phyloP scores from a whole-genome alignment of 2,888 invertebrate genomes.

The Mechanitis mazaeus region DNA sequence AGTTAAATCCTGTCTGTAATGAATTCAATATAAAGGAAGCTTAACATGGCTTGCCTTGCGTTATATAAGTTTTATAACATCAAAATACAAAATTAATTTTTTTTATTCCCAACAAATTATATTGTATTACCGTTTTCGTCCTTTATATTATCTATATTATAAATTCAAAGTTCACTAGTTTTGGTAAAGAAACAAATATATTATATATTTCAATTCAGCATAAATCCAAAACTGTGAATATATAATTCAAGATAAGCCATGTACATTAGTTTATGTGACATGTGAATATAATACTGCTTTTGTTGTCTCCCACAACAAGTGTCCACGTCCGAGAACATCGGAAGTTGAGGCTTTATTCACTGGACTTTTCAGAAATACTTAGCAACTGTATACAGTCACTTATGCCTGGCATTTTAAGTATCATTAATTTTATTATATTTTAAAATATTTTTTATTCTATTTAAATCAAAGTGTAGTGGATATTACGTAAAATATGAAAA shows the following conservation, averaged over 20 bases:
- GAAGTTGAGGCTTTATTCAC: conserved; percentile 56
- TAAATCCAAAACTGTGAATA: background rate
- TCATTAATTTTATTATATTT: conserved; percentile 32
- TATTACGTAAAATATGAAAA: background rate
- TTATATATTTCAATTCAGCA: background rate
- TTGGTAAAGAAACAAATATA: too few species aligned
- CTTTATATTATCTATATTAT: too few species aligned
- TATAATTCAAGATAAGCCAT: background rate
- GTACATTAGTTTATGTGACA: conserved; percentile 3
- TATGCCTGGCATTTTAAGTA: conserved; percentile 51
- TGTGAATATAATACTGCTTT: conserved; percentile 1
- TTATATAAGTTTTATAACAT: too few species aligned
- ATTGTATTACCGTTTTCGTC: too few species aligned
- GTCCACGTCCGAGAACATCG: conserved; percentile 21
- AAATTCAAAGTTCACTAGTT: too few species aligned
- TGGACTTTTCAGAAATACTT: conserved; percentile 60
- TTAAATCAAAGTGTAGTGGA: conserved; percentile 3
- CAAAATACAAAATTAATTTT: too few species aligned
- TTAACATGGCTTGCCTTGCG: too few species aligned
- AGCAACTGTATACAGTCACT: conserved; percentile 59
- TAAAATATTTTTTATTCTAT: conserved; percentile 46
- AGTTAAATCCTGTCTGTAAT: too few species aligned
- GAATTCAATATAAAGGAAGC: too few species aligned
- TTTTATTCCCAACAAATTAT: too few species aligned
- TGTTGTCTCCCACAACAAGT: conserved; percentile 19